Evolutionary conservation across 2,797 vertebrate species (phyloP).

Genomic region (Chloroceryle inda): DNA sequence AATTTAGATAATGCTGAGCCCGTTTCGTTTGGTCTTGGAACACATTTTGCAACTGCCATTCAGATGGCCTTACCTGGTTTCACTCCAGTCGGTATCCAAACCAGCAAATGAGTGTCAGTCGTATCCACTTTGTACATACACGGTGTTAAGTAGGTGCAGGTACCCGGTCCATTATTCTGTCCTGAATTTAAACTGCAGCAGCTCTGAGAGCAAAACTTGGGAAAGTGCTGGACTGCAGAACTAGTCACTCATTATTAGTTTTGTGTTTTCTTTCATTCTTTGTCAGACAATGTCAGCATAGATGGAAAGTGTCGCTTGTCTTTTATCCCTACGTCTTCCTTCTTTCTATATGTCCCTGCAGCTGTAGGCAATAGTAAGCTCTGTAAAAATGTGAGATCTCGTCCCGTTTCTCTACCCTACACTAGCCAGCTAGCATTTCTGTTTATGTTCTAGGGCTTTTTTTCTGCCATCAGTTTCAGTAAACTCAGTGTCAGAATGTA

Average conservation of each 20-base stretch:
- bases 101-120: neutral
- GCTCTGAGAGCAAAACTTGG: neutral
- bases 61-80: neutral
- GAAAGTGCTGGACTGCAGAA: neutral
- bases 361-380: neutral
- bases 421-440: neutral
- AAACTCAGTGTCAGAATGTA: neutral
- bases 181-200: neutral
- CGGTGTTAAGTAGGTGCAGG: neutral
- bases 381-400: neutral
- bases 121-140: neutral
- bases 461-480: neutral
- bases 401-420: neutral
- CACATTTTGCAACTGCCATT: neutral
- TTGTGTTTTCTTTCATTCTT: neutral
- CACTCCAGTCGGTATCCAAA: neutral
- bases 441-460: neutral
- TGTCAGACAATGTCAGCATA: fast-evolving
- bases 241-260: neutral
- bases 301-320: neutral
- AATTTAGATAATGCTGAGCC: neutral
- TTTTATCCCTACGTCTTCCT: neutral
- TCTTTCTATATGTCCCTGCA: neutral
- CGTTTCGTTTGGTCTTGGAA: neutral
- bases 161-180: neutral